Conservation (phyloP, 2,113 vertebrate species). For the Corydoras sp. region DNA sequence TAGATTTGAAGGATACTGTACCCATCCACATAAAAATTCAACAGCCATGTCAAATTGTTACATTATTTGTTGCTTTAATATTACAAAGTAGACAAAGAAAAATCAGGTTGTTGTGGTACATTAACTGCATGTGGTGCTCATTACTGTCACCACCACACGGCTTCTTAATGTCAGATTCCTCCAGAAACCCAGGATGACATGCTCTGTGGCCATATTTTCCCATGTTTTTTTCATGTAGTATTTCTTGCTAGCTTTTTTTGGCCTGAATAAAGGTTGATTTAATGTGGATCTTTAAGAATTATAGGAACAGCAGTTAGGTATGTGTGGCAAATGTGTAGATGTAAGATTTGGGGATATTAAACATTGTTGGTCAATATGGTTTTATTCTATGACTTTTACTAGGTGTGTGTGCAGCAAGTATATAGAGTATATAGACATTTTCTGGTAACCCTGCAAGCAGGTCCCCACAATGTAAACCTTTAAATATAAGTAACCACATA, state of each 20-base stretch:
- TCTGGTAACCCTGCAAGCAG: no score
- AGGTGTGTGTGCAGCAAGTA: no score
- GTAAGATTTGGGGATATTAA: no score
- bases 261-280: conserved; percentile 1
- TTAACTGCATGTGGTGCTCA: conserved; percentile 25
- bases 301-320: no score
- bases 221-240: neutral
- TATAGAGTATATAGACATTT: no score
- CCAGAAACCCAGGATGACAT: neutral
- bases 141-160: conserved; percentile 27
- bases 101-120: conserved; percentile 18
- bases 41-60: conserved; percentile 18
- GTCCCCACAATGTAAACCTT: no score
- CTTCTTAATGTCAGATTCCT: conserved; percentile 1
- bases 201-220: neutral
- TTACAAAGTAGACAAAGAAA: conserved; percentile 7
- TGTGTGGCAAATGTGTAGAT: no score
- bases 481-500: no score
- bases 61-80: conserved; percentile 25
- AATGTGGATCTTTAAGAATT: no score
- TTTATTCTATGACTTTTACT: no score
- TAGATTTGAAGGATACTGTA: conserved; percentile 14
- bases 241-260: neutral
- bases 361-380: no score
- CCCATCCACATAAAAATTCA: conserved; percentile 4